Evolutionary conservation across 2,113 vertebrate genomes (phyloP).

Genomic region (Nothocercus nigrocapillus): DNA sequence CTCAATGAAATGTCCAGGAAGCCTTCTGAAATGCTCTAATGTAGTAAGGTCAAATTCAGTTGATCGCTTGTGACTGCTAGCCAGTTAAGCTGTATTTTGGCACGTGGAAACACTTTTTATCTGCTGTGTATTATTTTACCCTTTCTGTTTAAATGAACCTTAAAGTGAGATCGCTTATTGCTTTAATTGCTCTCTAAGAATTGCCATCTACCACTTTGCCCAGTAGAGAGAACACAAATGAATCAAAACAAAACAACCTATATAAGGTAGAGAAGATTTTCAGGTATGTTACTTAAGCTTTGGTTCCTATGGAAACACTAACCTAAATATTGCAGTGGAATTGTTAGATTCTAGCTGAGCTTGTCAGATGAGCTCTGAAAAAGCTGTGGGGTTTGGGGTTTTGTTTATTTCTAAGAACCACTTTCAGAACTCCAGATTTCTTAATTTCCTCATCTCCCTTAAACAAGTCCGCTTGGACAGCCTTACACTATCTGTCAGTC

Average conservation of each 20-base stretch:
- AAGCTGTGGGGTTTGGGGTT: neutral
- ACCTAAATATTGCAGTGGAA: neutral
- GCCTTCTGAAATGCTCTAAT: neutral
- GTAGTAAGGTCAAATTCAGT: neutral
- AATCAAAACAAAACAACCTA: neutral
- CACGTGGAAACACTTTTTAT: neutral
- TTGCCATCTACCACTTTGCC: neutral
- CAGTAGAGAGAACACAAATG: neutral
- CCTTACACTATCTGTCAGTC: neutral
- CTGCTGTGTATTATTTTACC: neutral
- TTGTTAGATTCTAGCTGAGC: neutral
- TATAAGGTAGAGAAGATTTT: neutral
- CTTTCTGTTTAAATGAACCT: neutral
- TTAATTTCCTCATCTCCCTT: neutral
- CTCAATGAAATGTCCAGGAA: neutral
- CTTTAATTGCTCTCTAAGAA: neutral
- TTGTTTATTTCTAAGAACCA: neutral
- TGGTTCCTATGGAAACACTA: neutral
- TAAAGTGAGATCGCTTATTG: neutral
- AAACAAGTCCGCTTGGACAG: neutral
- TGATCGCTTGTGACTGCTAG: neutral
- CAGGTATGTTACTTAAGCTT: neutral
- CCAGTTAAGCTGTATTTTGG: neutral
- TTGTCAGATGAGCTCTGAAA: neutral
- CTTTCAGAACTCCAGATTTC: neutral